Conservation (phyloP, 1,140 invertebrate genomes). For the Heliconius nattereri region DNA sequence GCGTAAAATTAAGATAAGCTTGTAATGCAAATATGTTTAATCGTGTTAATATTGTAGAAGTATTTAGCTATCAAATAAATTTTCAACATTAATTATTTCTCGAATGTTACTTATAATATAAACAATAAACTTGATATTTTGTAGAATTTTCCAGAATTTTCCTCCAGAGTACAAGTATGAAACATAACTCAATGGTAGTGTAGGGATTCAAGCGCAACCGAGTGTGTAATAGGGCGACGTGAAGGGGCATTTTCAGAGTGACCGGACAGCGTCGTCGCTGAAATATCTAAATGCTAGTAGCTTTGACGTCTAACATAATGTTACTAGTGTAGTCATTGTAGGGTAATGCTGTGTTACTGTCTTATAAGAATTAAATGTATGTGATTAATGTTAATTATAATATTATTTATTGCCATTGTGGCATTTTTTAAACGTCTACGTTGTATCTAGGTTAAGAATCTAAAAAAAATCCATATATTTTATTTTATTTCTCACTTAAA, state of each 20-base stretch:
- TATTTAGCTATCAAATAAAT: neutral
- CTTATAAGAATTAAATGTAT: too few species aligned
- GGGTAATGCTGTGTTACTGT: neutral
- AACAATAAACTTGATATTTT: neutral
- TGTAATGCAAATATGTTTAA: slow-evolving; percentile 42
- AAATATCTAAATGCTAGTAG: slow-evolving; percentile 56
- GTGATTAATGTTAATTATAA: too few species aligned
- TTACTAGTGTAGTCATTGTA: neutral
- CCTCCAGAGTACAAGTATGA: slow-evolving; percentile 49
- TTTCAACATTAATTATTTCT: neutral
- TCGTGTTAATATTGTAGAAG: slow-evolving; percentile 23
- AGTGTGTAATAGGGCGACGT: slow-evolving; percentile 72
- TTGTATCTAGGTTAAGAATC: neutral
- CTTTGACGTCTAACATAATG: slow-evolving; percentile 40
- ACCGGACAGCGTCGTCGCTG: slow-evolving; percentile 57
- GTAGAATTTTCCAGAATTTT: neutral
- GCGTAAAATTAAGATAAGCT: slow-evolving; percentile 73
- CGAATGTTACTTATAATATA: neutral
- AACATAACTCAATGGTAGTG: slow-evolving; percentile 71
- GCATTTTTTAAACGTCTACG: too few species aligned
- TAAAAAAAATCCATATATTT: neutral
- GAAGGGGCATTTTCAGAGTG: slow-evolving; percentile 70
- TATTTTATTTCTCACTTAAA: too few species aligned
- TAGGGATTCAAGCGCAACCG: slow-evolving; percentile 61
- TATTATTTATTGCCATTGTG: too few species aligned